Percentiles rank a stretch among this genome's conserved stretches.
Evolutionary conservation across 2,888 invertebrate genomes (phyloP).

Genomic region (Seira sanloemensis): DNA sequence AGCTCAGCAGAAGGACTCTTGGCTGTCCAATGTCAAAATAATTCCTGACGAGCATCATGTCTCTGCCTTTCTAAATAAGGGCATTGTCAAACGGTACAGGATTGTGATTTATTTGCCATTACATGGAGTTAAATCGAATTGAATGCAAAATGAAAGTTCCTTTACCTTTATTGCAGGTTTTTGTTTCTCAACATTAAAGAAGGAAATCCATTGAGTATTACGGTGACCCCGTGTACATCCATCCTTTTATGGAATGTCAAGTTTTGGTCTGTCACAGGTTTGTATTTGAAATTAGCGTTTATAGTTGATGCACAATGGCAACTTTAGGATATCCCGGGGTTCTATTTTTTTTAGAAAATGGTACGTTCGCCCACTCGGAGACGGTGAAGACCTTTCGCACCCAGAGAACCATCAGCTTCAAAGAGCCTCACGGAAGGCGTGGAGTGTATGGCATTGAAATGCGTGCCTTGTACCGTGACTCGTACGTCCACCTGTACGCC

Average conservation of each 20-base stretch:
- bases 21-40: conserved; percentile 62
- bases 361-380: conserved; percentile 45
- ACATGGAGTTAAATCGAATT: too few relatives aligned
- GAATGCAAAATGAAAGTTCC: background rate
- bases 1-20: conserved; percentile 49
- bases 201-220: conserved; percentile 75
- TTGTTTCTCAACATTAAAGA: conserved; percentile 75
- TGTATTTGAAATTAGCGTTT: conserved; percentile 19
- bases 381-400: conserved; percentile 72
- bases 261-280: conserved; percentile 73
- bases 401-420: conserved; percentile 71
- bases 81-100: conserved; percentile 65
- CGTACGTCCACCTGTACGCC: conserved; percentile 73
- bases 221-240: conserved; percentile 76
- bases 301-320: conserved; percentile 32
- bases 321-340: conserved; percentile 73
- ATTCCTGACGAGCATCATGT: conserved; percentile 71
- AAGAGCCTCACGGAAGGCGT: conserved; percentile 59
- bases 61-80: conserved; percentile 70
- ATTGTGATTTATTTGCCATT: too few relatives aligned
- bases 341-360: conserved; percentile 51
- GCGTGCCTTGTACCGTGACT: conserved; percentile 72
- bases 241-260: conserved; percentile 75
- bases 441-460: conserved; percentile 73
- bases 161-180: conserved; percentile 74